Conservation (phyloP, 2,888 invertebrate genomes). For the Meghimatium bilineatum region DNA sequence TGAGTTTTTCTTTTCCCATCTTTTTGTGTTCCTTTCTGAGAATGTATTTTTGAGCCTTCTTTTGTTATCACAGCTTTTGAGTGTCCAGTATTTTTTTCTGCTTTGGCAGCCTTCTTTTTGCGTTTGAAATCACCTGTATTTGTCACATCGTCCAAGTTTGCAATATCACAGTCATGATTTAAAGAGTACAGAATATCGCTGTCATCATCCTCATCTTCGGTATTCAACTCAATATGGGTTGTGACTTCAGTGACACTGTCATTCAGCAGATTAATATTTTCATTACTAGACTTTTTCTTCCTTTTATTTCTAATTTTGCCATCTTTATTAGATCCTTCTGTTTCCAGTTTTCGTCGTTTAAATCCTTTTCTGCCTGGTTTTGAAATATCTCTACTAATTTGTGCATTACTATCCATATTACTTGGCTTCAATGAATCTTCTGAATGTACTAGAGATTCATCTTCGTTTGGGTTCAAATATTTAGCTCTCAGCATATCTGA, state of each 20-base stretch:
- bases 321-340: constrained; percentile 4
- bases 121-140: constrained; percentile 9
- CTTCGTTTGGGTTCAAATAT: not conserved
- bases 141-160: constrained; percentile 14
- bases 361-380: constrained; percentile 3
- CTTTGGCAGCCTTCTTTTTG: constrained; percentile 1
- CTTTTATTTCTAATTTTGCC: constrained; percentile 7
- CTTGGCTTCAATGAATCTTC: not conserved
- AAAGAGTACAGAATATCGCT: constrained; percentile 61
- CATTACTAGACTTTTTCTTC: not conserved
- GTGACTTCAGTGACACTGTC: not conserved
- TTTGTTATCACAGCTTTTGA: constrained; percentile 27
- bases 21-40: constrained; percentile 10
- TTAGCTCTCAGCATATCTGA: not conserved
- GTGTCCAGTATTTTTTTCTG: not conserved
- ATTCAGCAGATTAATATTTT: constrained; percentile 18
- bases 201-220: constrained; percentile 40
- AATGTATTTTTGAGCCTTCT: not conserved
- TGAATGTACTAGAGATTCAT: not conserved
- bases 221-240: not conserved
- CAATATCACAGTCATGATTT: constrained; percentile 46
- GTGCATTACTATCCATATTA: not conserved
- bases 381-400: not conserved
- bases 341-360: constrained; percentile 3
- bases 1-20: constrained; percentile 41